Evolutionary conservation across 2,797 vertebrate genomes (phyloP), one percentile per base, ranked within the genome.

Genomic region (Chrysocyon brachyurus): DNA sequence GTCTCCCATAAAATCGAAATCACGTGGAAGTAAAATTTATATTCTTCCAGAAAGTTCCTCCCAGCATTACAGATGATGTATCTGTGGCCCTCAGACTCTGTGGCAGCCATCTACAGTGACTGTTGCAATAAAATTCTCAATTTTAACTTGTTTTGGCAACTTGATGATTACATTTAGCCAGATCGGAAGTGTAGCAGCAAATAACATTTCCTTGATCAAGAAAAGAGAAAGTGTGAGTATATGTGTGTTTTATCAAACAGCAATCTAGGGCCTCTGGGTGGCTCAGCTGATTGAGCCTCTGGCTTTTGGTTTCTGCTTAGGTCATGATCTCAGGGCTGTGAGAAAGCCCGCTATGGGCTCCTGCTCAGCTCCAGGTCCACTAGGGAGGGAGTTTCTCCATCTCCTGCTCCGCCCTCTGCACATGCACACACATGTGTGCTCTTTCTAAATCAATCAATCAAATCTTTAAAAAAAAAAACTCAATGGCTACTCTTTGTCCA

Each of bases 1-100:
- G 57, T 72, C 66, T 46, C 61, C 83, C 68, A 95, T 96, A 95
- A 97, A 96, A 90, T 93, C 49, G 91, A 90, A 90, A 93, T 90
- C 90, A 88, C 3, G 21, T 96, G 87, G 36, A 52, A 88, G 31
- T 86, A 77, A 97, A 96, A 78, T 87, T 77, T 94, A 57, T 77
- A 84, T 92, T 81, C 12, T 94, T 95, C 87, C 82, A 93, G 70
- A 82, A 85, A 87, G n/a, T 87, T 96, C 52, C 61, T 97, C 73
- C 57, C 3, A 79, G 61, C 57, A 61, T 91, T 96, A 59, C 86
- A 86, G 59, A 63, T 15, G 15, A 68, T 33, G 6, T 31, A 40
- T 94, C 40, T 59, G 52, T 87, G 54, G 17, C 78, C 46, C 31
- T 94, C 22, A 61, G 57, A 40, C 16, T 28, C 17, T 57, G 66